A percentile compares a stretch with the other conserved stretches of the same genome.
These are phyloP conservation scores for Apotomis capreana DNA, from an alignment of 2,888 invertebrate genomes.

Conservation along the genomic window DNA sequence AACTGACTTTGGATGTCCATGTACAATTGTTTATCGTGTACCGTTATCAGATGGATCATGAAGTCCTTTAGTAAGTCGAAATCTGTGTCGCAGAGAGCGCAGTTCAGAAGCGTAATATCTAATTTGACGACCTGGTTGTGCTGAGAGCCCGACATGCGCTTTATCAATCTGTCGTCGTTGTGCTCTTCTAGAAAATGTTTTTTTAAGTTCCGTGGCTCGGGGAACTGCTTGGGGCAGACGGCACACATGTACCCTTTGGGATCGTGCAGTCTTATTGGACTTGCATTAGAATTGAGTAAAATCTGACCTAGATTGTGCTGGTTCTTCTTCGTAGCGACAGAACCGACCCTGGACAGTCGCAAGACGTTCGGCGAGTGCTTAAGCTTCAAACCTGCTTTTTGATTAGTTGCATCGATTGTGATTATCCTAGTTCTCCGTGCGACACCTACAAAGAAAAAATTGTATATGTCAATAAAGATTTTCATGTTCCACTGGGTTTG, in stretches of 20 bases:
- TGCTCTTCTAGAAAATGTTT: constrained; percentile 62
- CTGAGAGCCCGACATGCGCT: constrained; percentile 45
- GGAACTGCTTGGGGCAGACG: constrained; percentile 57
- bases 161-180: constrained; percentile 54
- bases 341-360: constrained; percentile 11
- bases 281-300: constrained; percentile 62
- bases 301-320: constrained; percentile 57
- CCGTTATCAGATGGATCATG: constrained; percentile 53
- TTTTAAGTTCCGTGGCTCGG: constrained; percentile 56
- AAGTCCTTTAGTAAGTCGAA: constrained; percentile 55
- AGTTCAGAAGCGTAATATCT: constrained; percentile 62
- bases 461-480: constrained; percentile 22
- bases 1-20: constrained; percentile 61
- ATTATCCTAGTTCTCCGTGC: constrained; percentile 51
- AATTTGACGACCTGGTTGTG: constrained; percentile 59
- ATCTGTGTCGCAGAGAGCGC: constrained; percentile 56
- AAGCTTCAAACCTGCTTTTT: constrained; percentile 54
- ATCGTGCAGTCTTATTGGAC: constrained; percentile 58
- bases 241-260: constrained; percentile 60
- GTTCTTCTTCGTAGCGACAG: constrained; percentile 51
- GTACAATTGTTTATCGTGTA: constrained; percentile 52
- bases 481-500: constrained; percentile 7
- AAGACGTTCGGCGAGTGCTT: constrained; percentile 42
- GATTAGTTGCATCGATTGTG: constrained; percentile 49
- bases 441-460: constrained; percentile 57